Evolutionary conservation across 1,140 invertebrate genomes (phyloP), one percentile per base, ranked within the genome.

Genomic region (Tetragnatha versicolor): DNA sequence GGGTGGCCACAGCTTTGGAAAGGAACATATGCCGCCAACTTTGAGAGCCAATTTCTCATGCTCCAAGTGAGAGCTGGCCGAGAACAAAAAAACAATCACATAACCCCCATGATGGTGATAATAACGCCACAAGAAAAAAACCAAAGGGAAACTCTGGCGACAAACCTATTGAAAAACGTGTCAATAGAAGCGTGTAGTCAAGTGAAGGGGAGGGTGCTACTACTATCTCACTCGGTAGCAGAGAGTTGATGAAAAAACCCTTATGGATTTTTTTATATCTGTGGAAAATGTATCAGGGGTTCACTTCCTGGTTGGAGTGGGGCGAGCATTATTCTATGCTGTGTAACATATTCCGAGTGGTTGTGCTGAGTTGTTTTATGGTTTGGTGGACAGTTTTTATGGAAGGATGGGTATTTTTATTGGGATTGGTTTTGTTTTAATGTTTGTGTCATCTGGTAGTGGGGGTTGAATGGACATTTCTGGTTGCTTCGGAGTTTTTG

Each of bases 31-130:
- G 72, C 33, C 53, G 55, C 72, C 72, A 60, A 47, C 6, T 42
- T 60, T 73, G 22, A 45, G 25, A 51, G 53, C 27, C 55, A 37
- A 75, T 75, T 75, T 75, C 72, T 75, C 45, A 75, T 58, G 72
- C 72, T 25, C 58, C 55, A 73, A 73, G 70, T 73, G 70, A 73
- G 70, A 73, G 70, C 70, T 55, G n/a, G 14, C n/a, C n/a, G 31
- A 61, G 72, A 75, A 63, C 53, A 63, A 75, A 75, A 75, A 49
- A 75, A 58, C 27, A 49, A 58, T 42, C 27, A 27, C 2, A 37
- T 37, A 53, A 25, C 45, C 27, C 33, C 31, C 17, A 35, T 49
- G 25, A 27, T 49, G 42, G 51, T 47, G 63, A 75, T 49, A 61
- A 60, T 27, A 73, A 72, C 17, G 12, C 20, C 22, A 72, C 35